Evolutionary conservation across 1,140 invertebrate species (phyloP).

Genomic region (Magallana ariakensis): DNA sequence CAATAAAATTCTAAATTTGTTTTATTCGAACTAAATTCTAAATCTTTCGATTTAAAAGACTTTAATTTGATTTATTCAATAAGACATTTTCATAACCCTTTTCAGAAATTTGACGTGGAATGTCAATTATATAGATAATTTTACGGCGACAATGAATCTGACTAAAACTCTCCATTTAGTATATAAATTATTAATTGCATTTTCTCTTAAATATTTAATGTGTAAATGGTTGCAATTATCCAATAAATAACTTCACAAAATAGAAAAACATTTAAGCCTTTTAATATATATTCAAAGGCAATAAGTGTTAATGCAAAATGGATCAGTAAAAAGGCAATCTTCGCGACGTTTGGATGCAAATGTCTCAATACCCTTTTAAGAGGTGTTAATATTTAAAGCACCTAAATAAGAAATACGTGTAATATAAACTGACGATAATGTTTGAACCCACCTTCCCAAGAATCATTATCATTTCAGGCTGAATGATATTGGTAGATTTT

Average conservation of each 20-base stretch:
- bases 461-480: not conserved
- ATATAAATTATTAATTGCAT: conserved; percentile 16
- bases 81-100: not conserved
- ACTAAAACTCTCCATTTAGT: not conserved
- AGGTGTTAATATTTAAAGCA: conserved; percentile 15
- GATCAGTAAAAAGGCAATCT: not conserved
- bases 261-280: conserved; percentile 18
- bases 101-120: not conserved
- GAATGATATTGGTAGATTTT: not conserved
- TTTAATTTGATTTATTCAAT: not conserved
- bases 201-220: conserved; percentile 14
- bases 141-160: not conserved
- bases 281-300: not conserved
- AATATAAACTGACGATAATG: not conserved
- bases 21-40: not conserved
- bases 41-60: not conserved
- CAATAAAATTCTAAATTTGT: not conserved
- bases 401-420: conserved; percentile 25
- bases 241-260: conserved; percentile 2
- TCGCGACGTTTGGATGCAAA: not conserved
- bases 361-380: conserved; percentile 22
- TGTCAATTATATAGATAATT: conserved; percentile 20
- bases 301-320: conserved; percentile 13
- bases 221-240: conserved; percentile 11
- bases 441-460: not conserved